Evolutionary conservation across 2,113 vertebrate species (phyloP), one percentile per base, ranked within the genome.

Genomic region (Trinectes maculatus): DNA sequence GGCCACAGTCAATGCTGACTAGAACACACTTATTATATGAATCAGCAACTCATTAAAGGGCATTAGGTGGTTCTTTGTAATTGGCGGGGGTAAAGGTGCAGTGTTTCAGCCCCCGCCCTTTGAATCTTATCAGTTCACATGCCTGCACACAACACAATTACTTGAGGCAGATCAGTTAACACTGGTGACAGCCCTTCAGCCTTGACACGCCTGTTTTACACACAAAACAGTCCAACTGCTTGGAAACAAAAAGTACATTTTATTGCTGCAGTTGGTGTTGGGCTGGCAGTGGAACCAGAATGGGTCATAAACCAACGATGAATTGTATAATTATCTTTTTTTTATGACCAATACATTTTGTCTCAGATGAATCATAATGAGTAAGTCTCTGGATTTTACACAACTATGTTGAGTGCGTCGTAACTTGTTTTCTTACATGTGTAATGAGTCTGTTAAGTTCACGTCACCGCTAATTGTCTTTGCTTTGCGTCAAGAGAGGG

Each of bases 101-200:
- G 24, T 22, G 34, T 79, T 79, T 77, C 54, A 59, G 19, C 44
- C 67, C 55, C 57, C 55, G 36, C 39, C 59, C 42, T 24, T 39
- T 62, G 19, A 77, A 53, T 71, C 74, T 64, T 81, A 77, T 83
- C 73, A 79, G 65, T 57, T 69, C 71, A 71, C 66, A 61, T 75
- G 71, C 29, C 71, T 55, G 56, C 65, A 68, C 61, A 71, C 33
- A 72, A 36, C 70, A 75, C 69, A 51, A 65, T 71, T 75, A 84
- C 69, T 83, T 55, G 43, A 75, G 71, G 55, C 64, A 68, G 75
- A 82, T 80, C 74, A 75, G 63, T 81, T 81, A 58, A 74, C 71
- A 3, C 34, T 70, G 56, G 67, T 72, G 80, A 78, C 71, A 53
- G 56, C 52, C 55, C 65, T 25, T 54, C 57, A 72, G 73, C 65